A percentile compares a stretch with the other conserved stretches of the same genome.
Evolutionary conservation across 2,888 invertebrate genomes (phyloP).

Genomic region (Mallateleia sp.): DNA sequence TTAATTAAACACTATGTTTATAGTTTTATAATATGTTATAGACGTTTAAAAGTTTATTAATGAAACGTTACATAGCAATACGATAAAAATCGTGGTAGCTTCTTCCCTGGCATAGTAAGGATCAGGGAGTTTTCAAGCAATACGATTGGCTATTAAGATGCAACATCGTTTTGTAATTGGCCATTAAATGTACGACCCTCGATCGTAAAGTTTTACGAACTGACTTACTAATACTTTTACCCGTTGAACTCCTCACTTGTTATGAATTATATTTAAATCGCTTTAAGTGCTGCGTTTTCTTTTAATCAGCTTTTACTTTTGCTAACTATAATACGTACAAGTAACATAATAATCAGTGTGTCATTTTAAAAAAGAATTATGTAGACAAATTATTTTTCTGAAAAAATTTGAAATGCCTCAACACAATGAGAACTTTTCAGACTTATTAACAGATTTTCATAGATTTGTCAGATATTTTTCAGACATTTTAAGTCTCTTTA

Average conservation of each 20-base stretch:
- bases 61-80: constrained; percentile 21
- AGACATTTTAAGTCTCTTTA: too few species aligned
- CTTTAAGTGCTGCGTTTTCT: neutral
- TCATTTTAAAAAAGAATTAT: too few species aligned
- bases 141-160: constrained; percentile 68
- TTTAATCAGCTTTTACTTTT: too few species aligned
- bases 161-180: constrained; percentile 63
- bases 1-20: too few species aligned
- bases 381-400: too few species aligned
- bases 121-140: constrained; percentile 44
- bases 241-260: constrained; percentile 14
- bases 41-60: constrained; percentile 25
- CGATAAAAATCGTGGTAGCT: constrained; percentile 28
- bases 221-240: constrained; percentile 55
- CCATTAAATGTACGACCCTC: constrained; percentile 62
- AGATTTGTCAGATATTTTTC: too few species aligned
- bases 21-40: neutral
- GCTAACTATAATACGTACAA: too few species aligned
- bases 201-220: constrained; percentile 68
- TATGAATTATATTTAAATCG: constrained; percentile 51
- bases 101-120: constrained; percentile 10
- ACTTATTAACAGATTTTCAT: too few species aligned
- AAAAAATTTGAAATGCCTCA: too few species aligned
- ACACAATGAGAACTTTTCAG: too few species aligned
- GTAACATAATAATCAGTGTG: too few species aligned